Evolutionary conservation across 2,113 vertebrate genomes (phyloP).

Genomic region (Tetraodon nigroviridis): DNA sequence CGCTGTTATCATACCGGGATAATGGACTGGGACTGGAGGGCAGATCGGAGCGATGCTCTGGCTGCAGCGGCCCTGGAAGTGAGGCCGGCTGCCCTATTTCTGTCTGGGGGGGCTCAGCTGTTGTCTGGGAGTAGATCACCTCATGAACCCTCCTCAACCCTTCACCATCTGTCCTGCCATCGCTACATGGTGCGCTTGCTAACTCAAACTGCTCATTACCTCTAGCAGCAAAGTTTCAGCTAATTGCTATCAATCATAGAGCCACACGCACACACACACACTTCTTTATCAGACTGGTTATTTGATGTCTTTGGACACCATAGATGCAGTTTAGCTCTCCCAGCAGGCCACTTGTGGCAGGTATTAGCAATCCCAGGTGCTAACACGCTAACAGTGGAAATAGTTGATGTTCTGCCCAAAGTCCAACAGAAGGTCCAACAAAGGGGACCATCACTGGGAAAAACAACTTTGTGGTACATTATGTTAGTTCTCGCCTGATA

Average conservation of each 20-base stretch:
- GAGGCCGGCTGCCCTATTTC: slow-evolving; percentile 64
- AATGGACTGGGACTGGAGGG: slow-evolving; percentile 35
- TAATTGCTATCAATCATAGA: no score
- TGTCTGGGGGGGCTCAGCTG: slow-evolving; percentile 68
- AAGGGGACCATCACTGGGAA: no score
- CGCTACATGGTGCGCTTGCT: slow-evolving; percentile 7
- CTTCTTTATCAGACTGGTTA: no score
- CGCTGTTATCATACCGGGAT: slow-evolving; percentile 33
- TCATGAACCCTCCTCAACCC: slow-evolving; percentile 20
- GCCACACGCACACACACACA: no score
- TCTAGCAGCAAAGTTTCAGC: no score
- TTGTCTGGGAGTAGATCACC: slow-evolving; percentile 56
- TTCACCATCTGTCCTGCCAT: slow-evolving; percentile 1
- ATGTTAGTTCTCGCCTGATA: slow-evolving; percentile 36
- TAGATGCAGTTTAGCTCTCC: no score
- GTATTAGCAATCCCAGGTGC: no score
- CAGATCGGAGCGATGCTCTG: slow-evolving; percentile 41
- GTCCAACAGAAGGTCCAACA: not conserved
- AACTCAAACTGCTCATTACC: not conserved
- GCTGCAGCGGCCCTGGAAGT: slow-evolving; percentile 40
- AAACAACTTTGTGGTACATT: not conserved
- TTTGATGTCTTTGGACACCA: no score
- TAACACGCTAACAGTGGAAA: no score
- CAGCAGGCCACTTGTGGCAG: no score
- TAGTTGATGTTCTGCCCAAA: no score